These are phyloP conservation scores for Donacobius atricapilla DNA, from an alignment of 2,113 vertebrate species.

Conservation along the genomic window DNA sequence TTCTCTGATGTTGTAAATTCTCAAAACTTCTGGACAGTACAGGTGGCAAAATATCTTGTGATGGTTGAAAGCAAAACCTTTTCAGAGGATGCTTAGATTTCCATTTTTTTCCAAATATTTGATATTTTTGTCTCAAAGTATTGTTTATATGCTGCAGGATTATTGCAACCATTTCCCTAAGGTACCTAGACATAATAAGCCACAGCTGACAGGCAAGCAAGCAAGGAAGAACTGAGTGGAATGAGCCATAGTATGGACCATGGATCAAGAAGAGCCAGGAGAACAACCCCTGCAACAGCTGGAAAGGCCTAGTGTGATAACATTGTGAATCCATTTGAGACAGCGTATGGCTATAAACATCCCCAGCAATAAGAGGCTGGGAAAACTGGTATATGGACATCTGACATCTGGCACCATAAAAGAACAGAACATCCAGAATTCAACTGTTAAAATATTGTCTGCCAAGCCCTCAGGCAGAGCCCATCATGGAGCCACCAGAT, in stretches of 20 bases:
- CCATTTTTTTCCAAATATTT: not conserved
- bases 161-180: not conserved
- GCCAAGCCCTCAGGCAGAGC: not conserved
- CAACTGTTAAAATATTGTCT: not conserved
- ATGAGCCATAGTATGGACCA: not conserved
- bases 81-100: not conserved
- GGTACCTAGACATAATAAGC: not conserved
- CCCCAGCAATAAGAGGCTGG: not conserved
- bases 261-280: not conserved
- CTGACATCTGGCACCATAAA: not conserved
- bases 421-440: not conserved
- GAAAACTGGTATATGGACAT: not conserved
- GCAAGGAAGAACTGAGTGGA: not conserved
- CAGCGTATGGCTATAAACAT: not conserved
- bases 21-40: not conserved
- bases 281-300: not conserved
- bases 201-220: not conserved
- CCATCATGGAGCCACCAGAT: fast-evolving
- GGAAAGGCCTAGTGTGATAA: not conserved
- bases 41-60: not conserved
- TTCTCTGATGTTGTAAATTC: not conserved
- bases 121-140: not conserved
- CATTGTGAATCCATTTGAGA: fast-evolving
- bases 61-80: not conserved
- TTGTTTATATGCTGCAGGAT: not conserved